Evolutionary conservation across 2,888 invertebrate genomes (phyloP), one percentile per base, ranked within the genome.

Genomic region (Syrista parreyssii): DNA sequence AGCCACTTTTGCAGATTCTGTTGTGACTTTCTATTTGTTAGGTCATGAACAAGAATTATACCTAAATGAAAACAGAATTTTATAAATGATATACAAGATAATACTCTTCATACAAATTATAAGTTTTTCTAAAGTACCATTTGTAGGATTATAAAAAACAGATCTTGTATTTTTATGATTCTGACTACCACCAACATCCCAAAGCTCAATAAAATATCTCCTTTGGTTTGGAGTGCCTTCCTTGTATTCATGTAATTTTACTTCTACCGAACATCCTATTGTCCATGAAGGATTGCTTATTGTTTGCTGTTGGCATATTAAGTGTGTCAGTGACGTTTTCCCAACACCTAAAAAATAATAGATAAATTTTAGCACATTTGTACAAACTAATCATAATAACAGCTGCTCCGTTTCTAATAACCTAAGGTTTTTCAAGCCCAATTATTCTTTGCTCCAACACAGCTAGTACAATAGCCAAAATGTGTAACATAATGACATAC

Each of bases 151-250:
- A 92, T 99, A 99, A 92, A 99, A 99, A 1, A 99, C 97, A 81
- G 96, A 94, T 87, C 99, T 94, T n/a, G 98, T 96, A 91, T 97
- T 98, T 88, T 96, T 94, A 90, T 99, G 99, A 86, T 95, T 97
- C 82, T 96, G 95, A 82, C 98, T 98, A 1, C 99, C 99, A 9
- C 99, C 99, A 76, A 99, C 95, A 91, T 99, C 99, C 97, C 99
- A 99, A 55, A 99, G 93, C 92, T 99, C 99, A 34, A 99, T 94
- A 91, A 98, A 98, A 91, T 96, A 98, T 9, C 97, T 95, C 86
- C 96, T 96, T 90, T 99, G 98, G 79, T 95, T 95, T 32, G 97
- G 96, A 0, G 98, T 98, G 1, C 98, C 98, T 92, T 98, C 98
- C 90, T 97, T 97, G 90, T 96, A 99, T 90, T 98, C 97, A 89